Evolutionary conservation across 2,797 vertebrate species (phyloP), one percentile per base, ranked within the genome.

Genomic region (Erpetoichthys calabaricus): DNA sequence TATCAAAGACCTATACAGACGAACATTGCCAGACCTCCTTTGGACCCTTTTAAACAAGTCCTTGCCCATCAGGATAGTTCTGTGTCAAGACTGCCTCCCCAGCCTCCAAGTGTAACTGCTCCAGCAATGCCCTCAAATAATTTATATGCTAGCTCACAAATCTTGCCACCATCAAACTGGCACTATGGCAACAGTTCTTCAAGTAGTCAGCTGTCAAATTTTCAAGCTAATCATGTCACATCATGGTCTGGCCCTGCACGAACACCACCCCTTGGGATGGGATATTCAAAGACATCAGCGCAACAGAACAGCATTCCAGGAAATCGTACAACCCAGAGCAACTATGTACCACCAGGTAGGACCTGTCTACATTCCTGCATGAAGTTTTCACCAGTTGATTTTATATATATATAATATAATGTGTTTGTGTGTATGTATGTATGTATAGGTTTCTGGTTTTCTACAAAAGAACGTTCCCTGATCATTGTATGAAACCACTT

Each of bases 281-380:
- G 73, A 59, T 89, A 77, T 74, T n/a, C n/a, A n/a, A n/a, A n/a
- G n/a, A n/a, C n/a, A n/a, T n/a, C n/a, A n/a, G n/a, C n/a, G n/a
- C n/a, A n/a, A n/a, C n/a, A n/a, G n/a, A n/a, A n/a, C n/a, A n/a
- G n/a, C n/a, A n/a, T n/a, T n/a, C 71, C 76, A 6, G 79, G 83
- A 64, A 80, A 75, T 44, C 75, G 81, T 56, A 66, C 69, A 0
- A 75, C 86, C 67, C 78, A 81, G 45, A 88, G 88, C 55, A 89
- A 75, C 77, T 87, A 85, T 59, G 62, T 70, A 65, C 89, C 85
- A 60, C 76, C 84, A 90, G 94, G 94, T 97, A 87, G 51, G 58
- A 6, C n/a, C n/a, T n/a, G n/a, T n/a, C n/a, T n/a, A n/a, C n/a
- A n/a, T n/a, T n/a, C n/a, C n/a, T n/a, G n/a, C n/a, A n/a, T n/a